These are phyloP conservation scores for Pitangus sulphuratus DNA, from an alignment of 2,797 vertebrate species.

Conservation along the genomic window DNA sequence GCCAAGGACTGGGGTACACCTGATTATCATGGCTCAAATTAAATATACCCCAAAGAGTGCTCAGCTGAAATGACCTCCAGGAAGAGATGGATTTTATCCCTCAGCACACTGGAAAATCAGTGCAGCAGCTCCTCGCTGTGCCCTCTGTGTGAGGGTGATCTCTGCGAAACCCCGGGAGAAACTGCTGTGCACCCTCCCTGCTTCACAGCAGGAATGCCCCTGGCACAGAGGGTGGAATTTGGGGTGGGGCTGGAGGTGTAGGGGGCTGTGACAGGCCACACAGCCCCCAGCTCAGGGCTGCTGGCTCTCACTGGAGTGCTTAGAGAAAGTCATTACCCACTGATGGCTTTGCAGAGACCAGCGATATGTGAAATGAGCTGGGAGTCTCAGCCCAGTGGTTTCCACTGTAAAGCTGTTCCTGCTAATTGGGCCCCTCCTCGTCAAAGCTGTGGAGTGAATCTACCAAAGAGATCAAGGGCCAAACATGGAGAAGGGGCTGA, in stretches of 20 bases:
- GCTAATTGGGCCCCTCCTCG: not conserved
- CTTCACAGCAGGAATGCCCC: not conserved
- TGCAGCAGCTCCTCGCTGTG: not conserved
- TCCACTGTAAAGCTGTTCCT: not conserved
- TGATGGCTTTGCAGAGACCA: not conserved
- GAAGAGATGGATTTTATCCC: not conserved
- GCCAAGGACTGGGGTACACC: not conserved
- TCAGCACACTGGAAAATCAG: not conserved
- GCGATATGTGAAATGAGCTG: not conserved
- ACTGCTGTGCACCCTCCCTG: fast-evolving
- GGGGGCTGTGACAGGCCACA: not conserved
- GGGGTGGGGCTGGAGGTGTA: not conserved
- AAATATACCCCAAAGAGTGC: not conserved
- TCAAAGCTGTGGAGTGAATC: not conserved
- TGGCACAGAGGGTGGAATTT: not conserved
- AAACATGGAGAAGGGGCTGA: not conserved
- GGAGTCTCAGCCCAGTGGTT: constrained; percentile 14
- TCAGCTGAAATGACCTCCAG: not conserved
- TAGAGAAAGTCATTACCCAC: not conserved
- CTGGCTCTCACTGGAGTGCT: not conserved
- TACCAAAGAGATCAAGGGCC: not conserved
- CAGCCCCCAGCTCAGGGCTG: fast-evolving
- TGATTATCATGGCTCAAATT: not conserved
- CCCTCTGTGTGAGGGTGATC: fast-evolving
- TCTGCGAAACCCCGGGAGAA: not conserved